Conservation (phyloP, 2,888 invertebrate genomes). For the Drosophila demipolita region DNA sequence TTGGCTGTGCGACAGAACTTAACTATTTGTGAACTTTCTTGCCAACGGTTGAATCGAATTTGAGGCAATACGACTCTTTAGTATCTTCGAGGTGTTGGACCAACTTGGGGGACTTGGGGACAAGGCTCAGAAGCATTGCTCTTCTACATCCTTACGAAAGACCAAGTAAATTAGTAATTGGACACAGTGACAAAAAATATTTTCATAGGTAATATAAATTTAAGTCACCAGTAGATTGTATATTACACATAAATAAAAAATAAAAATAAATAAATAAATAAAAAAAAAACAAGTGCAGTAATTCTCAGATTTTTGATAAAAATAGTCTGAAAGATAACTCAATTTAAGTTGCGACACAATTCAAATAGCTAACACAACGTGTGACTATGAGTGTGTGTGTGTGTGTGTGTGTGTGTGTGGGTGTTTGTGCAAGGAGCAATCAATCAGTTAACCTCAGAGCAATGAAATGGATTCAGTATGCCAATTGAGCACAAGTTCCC, state of each 20-base stretch:
- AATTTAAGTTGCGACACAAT: conserved; percentile 49
- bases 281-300: conserved; percentile 4
- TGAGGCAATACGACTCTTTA: not conserved
- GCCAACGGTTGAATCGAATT: not conserved
- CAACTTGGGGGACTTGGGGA: not conserved
- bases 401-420: not conserved
- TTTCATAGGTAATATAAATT: too few relatives aligned
- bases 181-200: not conserved
- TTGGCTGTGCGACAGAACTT: not conserved
- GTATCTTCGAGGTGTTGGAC: not conserved
- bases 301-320: conserved; percentile 20
- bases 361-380: conserved; percentile 28
- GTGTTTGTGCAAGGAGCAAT: not conserved
- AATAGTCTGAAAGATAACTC: conserved; percentile 21
- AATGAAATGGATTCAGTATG: conserved; percentile 18
- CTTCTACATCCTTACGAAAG: not conserved
- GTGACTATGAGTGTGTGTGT: not conserved
- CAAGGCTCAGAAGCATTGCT: not conserved
- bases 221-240: too few relatives aligned
- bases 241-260: too few relatives aligned
- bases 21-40: not conserved
- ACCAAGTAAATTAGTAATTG: conserved; percentile 13
- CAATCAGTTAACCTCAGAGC: not conserved
- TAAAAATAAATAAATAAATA: too few relatives aligned
- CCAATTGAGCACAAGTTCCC: not conserved